Base-by-base conservation (phyloP, 2,797 vertebrate species). In the Okamejei kenojei region DNA sequence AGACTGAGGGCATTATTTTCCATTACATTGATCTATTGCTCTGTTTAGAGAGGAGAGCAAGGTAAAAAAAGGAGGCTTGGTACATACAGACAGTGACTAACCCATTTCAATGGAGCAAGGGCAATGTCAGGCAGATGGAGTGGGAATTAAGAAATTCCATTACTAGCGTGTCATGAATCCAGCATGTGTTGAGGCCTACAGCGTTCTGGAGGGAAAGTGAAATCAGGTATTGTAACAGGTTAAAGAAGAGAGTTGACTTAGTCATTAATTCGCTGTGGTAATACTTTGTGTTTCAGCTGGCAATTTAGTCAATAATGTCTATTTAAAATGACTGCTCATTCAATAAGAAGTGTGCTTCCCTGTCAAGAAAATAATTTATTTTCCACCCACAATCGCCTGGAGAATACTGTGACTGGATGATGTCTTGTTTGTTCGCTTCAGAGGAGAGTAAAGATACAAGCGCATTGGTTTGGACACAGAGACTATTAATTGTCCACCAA, bases 91-190 rank as follows among this genome's bases (percentile, higher is more conserved):
- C 68, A 74, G 26, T 26, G 13, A 15, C 90, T 74, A 29, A 92
- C 23, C 38, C 73, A 23, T 74, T 92, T 74, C 21, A 29, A 74
- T 23, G 73, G 65, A 26, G 68, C n/a, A 32, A 15, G 58, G 78
- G 15, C 21, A 35, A 38, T 93, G 93, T 84, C 93, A 86, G 1
- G 45, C 26, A 63, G 38, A 74, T 84, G 79, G 15, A 58, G 79
- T 45, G 35, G 19, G 26, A 82, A 80, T 71, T 29, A 84, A 65
- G 26, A 93, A 93, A 93, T 86, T 93, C 93, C 93, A 93, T 86
- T 93, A 73, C 93, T 71, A 21, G 19, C 45, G 11, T 86, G 65
- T 93, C 79, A 73, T 71, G 65, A 32, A 19, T 54, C 73, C 93
- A 21, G 19, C 45, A 80, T 84, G 78, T 93, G 93, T 58, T 38